Evolutionary conservation across 1,140 invertebrate species (phyloP).

Genomic region (Caenorhabditis inopinata): DNA sequence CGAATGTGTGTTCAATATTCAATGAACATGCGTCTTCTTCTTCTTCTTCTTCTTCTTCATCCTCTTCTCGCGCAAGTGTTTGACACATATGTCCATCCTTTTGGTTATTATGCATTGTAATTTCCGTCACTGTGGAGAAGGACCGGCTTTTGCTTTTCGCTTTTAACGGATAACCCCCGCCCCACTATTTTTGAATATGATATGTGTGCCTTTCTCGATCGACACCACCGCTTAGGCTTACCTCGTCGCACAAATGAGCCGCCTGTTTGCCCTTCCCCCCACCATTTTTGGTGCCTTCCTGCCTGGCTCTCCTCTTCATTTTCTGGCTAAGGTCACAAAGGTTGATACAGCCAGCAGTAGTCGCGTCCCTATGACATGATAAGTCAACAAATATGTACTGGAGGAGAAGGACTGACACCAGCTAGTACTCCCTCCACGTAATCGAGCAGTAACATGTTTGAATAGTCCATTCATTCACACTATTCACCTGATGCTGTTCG

Average conservation of each 20-base stretch:
- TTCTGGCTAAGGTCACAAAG: background rate
- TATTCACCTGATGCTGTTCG: no score
- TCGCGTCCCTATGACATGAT: background rate
- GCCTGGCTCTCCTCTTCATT: no score
- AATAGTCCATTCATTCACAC: background rate
- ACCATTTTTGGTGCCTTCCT: background rate
- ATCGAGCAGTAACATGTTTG: conserved; percentile 16
- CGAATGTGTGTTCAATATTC: conserved; percentile 3
- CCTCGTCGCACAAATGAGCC: background rate
- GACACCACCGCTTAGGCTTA: background rate
- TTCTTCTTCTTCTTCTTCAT: no score
- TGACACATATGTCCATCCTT: conserved; percentile 26
- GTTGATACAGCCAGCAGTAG: conserved; percentile 13
- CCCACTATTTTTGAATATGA: background rate
- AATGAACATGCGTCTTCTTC: conserved; percentile 21
- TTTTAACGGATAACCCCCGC: no score
- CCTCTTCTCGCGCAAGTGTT: background rate
- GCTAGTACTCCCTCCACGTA: background rate
- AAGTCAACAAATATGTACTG: conserved; percentile 19
- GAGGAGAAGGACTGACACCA: conserved; percentile 22
- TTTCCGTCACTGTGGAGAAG: background rate
- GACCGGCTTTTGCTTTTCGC: no score
- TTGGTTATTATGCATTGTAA: conserved; percentile 30
- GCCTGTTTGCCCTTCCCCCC: background rate
- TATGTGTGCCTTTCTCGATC: background rate